phyloP scores from a whole-genome alignment of 2,888 invertebrate species.

The Xestia c-nigrum region DNA sequence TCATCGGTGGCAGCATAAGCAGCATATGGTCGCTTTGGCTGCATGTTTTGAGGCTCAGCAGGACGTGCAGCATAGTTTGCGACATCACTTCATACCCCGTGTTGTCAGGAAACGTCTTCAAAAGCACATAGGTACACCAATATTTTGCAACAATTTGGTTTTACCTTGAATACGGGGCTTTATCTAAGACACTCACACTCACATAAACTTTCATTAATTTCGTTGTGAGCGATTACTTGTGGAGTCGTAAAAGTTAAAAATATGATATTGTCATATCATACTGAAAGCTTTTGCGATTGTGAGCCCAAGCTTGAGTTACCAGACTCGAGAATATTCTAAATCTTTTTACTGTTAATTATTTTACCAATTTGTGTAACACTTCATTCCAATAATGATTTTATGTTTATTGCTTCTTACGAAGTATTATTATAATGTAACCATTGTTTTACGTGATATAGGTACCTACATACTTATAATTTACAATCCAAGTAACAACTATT shows the following conservation, averaged over 20 bases:
- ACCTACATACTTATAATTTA: background rate
- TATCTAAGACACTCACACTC: background rate
- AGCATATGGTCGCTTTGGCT: background rate
- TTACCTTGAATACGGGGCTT: background rate
- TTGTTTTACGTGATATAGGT: constrained; percentile 30
- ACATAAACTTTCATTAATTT: background rate
- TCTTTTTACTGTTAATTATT: background rate
- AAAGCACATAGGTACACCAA: too few species aligned
- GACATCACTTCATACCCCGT: background rate
- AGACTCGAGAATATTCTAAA: background rate
- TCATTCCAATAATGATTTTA: constrained; percentile 60
- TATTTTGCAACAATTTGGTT: background rate
- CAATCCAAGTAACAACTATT: constrained; percentile 14
- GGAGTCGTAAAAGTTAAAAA: background rate
- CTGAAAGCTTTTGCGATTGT: background rate
- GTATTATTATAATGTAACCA: constrained; percentile 34
- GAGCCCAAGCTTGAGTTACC: background rate
- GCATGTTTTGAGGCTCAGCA: background rate
- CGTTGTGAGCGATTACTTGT: background rate
- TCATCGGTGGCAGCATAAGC: background rate
- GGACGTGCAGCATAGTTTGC: background rate
- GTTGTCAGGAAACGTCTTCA: background rate
- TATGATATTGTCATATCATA: background rate
- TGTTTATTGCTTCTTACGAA: constrained; percentile 26
- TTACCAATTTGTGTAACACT: constrained; percentile 51